These are phyloP conservation scores for Cheilosia pagana DNA, from an alignment of 2,888 invertebrate species.

Conservation along the genomic window DNA sequence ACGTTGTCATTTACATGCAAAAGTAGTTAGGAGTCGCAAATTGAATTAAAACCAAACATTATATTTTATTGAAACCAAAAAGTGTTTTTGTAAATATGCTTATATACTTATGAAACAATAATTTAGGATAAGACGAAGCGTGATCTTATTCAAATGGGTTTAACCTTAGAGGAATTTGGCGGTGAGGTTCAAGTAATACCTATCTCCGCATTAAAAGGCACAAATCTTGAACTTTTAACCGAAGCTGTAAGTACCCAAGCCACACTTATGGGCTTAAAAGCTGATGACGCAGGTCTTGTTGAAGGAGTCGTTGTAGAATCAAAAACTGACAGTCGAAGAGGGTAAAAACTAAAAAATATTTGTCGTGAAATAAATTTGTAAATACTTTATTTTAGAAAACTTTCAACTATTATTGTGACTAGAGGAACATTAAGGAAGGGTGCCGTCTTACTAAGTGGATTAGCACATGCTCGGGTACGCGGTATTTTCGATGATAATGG, in stretches of 20 bases:
- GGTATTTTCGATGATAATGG: constrained; percentile 92
- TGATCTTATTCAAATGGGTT: constrained; percentile 90
- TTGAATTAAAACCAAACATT: too few species aligned
- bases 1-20: too few species aligned
- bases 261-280: constrained; percentile 93
- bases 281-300: constrained; percentile 92
- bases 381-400: constrained; percentile 85
- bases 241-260: constrained; percentile 93
- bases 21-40: too few species aligned
- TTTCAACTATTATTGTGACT: constrained; percentile 93
- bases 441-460: constrained; percentile 91
- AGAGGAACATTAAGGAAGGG: constrained; percentile 93
- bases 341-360: constrained; percentile 82
- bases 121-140: constrained; percentile 89
- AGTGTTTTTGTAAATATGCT: not conserved
- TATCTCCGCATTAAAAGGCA: constrained; percentile 94
- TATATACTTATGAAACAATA: not conserved
- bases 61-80: not conserved
- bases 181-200: constrained; percentile 96
- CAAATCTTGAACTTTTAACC: constrained; percentile 90
- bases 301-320: constrained; percentile 97
- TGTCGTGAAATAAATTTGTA: not conserved
- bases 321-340: constrained; percentile 87
- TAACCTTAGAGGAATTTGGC: constrained; percentile 93
- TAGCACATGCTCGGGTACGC: constrained; percentile 92